A percentile compares a stretch with the other conserved stretches of the same genome.
Conservation (phyloP, 2,888 invertebrate species). For the Hylaea fasciaria region DNA sequence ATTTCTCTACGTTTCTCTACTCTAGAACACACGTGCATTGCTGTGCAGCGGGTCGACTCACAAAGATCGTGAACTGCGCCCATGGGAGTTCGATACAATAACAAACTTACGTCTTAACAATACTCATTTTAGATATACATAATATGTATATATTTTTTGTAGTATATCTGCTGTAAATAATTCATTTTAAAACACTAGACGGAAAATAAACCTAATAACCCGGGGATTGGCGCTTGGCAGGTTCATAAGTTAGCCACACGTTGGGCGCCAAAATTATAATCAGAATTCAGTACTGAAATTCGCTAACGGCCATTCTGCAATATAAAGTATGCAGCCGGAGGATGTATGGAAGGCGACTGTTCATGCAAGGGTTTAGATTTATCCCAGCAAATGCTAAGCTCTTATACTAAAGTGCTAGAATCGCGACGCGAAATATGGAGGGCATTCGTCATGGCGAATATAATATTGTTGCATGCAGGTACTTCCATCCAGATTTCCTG, state of each 20-base stretch:
- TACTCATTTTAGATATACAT: conserved; percentile 19
- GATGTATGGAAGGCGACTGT: conserved; percentile 52
- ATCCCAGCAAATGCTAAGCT: conserved; percentile 36
- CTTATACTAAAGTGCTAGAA: conserved; percentile 28
- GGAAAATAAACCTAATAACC: too few species aligned
- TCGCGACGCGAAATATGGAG: conserved; percentile 25
- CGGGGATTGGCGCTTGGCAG: neutral
- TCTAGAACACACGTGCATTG: conserved; percentile 50
- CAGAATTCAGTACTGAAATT: conserved; percentile 11
- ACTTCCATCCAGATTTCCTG: conserved; percentile 13
- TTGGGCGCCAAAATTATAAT: neutral
- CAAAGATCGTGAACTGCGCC: conserved; percentile 48
- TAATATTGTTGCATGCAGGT: conserved; percentile 23
- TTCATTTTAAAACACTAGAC: too few species aligned
- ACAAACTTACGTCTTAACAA: conserved; percentile 29
- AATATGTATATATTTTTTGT: neutral
- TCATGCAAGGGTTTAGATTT: conserved; percentile 46
- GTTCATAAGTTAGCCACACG: neutral
- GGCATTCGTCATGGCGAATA: conserved; percentile 31
- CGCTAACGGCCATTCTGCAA: conserved; percentile 45
- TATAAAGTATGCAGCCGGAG: conserved; percentile 57
- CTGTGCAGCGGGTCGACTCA: conserved; percentile 56
- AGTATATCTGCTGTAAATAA: too few species aligned
- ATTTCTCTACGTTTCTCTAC: conserved; percentile 37
- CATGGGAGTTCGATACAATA: conserved; percentile 42